These are phyloP conservation scores for Scaptodrosophila lebanonensis DNA, from an alignment of 1,140 invertebrate genomes.

Conservation along the genomic window DNA sequence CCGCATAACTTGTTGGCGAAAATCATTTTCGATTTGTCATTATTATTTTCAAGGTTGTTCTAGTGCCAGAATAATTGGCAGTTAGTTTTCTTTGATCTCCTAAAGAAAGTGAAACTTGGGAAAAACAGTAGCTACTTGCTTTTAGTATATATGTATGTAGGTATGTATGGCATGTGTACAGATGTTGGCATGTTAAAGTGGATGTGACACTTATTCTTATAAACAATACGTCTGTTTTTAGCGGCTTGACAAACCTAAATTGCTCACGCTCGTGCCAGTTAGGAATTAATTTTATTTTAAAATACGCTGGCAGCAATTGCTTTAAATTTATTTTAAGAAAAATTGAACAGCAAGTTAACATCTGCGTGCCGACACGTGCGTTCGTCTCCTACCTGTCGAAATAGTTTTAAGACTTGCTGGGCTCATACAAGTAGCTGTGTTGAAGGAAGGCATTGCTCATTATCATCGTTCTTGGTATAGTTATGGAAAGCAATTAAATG, in stretches of 20 bases:
- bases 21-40: conserved; percentile 55
- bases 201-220: conserved; percentile 21
- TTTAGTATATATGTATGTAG: too few relatives aligned
- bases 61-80: conserved; percentile 19
- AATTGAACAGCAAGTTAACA: conserved; percentile 2
- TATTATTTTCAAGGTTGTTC: conserved; percentile 49
- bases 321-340: conserved; percentile 35
- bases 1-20: conserved; percentile 25
- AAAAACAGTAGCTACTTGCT: too few relatives aligned
- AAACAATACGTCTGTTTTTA: too few relatives aligned
- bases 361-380: too few relatives aligned
- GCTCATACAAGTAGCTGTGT: too few relatives aligned
- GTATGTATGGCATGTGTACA: too few relatives aligned
- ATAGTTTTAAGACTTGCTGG: too few relatives aligned
- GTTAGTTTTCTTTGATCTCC: conserved; percentile 43
- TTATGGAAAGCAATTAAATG: too few relatives aligned
- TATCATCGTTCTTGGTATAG: too few relatives aligned
- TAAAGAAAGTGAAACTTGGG: too few relatives aligned
- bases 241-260: conserved; percentile 25
- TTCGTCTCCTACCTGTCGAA: too few relatives aligned
- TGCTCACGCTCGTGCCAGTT: conserved; percentile 50
- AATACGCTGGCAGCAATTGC: conserved; percentile 34
- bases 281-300: conserved; percentile 37
- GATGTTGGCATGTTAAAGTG: conserved; percentile 25
- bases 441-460: too few relatives aligned